A percentile compares a stretch with the other conserved stretches of the same genome.
Conservation (phyloP, 2,888 invertebrate species). For the Cremastobaeus sp. region DNA sequence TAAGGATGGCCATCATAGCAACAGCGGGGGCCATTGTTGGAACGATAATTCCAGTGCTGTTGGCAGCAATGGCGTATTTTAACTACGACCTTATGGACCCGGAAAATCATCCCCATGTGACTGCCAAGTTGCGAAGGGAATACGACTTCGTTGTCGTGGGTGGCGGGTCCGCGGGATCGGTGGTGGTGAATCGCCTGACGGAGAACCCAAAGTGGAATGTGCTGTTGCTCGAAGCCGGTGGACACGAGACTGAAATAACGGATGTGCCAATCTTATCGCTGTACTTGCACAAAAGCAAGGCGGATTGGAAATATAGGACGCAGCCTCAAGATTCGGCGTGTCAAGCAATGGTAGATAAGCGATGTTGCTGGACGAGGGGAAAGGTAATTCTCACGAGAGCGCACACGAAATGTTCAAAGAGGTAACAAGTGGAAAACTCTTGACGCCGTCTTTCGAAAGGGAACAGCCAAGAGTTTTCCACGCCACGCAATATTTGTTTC, state of each 20-base stretch:
- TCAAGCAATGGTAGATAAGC: conserved; percentile 90
- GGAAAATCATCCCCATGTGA: conserved; percentile 86
- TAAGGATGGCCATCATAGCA: conserved; percentile 75
- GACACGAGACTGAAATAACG: conserved; percentile 91
- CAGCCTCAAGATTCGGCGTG: conserved; percentile 91
- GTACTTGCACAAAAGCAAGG: conserved; percentile 92
- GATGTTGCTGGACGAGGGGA: conserved; percentile 94
- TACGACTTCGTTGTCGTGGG: conserved; percentile 92
- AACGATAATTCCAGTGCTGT: conserved; percentile 86
- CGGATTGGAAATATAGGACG: conserved; percentile 95
- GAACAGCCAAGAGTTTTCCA: too few relatives aligned
- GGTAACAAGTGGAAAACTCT: neutral
- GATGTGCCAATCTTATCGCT: conserved; percentile 92
- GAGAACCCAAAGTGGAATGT: conserved; percentile 89
- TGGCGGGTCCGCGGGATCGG: conserved; percentile 90
- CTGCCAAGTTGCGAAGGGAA: conserved; percentile 82
- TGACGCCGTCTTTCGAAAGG: neutral
- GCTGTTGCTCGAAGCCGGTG: conserved; percentile 90
- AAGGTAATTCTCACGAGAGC: conserved; percentile 81
- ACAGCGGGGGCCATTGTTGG: conserved; percentile 85
- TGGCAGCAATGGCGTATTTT: conserved; percentile 88
- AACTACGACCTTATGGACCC: conserved; percentile 92
- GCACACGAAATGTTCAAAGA: too few relatives aligned
- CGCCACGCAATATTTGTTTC: neutral
- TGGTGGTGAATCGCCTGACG: conserved; percentile 88